Conservation (phyloP, 2,888 invertebrate species). For the Molanna angustata region DNA sequence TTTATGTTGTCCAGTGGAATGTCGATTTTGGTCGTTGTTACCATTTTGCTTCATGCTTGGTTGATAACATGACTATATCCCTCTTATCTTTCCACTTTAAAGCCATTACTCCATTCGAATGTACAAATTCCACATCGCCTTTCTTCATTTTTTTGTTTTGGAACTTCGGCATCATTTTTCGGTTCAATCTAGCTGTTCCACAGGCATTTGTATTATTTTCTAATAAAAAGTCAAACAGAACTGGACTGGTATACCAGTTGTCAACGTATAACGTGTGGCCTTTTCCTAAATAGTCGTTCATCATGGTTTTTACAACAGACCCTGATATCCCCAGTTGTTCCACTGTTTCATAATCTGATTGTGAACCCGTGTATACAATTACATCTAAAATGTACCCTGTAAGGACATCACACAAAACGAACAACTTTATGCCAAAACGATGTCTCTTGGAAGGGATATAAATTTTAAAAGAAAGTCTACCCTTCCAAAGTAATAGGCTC, state of each 20-base stretch:
- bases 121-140: not conserved
- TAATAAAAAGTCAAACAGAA: too few relatives aligned
- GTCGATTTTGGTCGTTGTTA: slow-evolving; percentile 1
- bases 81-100: slow-evolving; percentile 4
- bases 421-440: slow-evolving; percentile 13
- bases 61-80: slow-evolving; percentile 1
- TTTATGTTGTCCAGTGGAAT: slow-evolving; percentile 1
- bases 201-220: not conserved
- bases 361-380: slow-evolving; percentile 7
- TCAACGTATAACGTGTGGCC: too few relatives aligned
- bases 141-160: slow-evolving; percentile 1
- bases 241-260: slow-evolving; percentile 9
- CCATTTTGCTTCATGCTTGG: not conserved
- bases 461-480: slow-evolving; percentile 7
- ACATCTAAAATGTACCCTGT: slow-evolving; percentile 11
- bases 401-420: slow-evolving; percentile 5
- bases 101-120: slow-evolving; percentile 1
- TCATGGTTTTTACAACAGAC: slow-evolving; percentile 9
- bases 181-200: not conserved
- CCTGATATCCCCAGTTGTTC: slow-evolving; percentile 6
- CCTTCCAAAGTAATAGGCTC: slow-evolving; percentile 8
- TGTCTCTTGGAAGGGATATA: slow-evolving; percentile 12
- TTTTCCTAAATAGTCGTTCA: slow-evolving; percentile 8
- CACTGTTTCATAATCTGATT: not conserved
- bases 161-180: slow-evolving; percentile 1